A percentile compares a stretch with the other conserved stretches of the same genome.
These are phyloP conservation scores for Lophotriccus pileatus DNA, from an alignment of 2,797 vertebrate genomes.

Conservation along the genomic window DNA sequence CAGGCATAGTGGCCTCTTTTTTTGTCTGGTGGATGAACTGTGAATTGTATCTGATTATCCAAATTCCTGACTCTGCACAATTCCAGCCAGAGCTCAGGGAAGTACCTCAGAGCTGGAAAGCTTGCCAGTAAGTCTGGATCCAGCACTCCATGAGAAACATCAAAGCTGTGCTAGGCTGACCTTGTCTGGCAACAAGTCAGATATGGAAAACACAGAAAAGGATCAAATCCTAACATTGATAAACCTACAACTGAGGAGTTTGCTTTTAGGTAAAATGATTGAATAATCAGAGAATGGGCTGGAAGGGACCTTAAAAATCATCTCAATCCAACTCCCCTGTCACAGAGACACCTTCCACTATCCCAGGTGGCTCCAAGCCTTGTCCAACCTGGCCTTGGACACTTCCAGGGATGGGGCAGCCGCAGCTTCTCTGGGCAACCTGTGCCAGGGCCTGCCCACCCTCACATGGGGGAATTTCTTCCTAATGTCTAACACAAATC, in stretches of 20 bases:
- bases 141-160: not conserved
- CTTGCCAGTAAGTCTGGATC: not conserved
- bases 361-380: not conserved
- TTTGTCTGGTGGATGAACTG: not conserved
- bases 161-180: not conserved
- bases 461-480: not conserved
- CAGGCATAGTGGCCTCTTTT: rapidly evolving
- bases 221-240: not conserved
- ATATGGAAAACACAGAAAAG: not conserved
- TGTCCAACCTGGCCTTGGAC: rapidly evolving
- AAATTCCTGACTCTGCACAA: not conserved
- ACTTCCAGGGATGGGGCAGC: not conserved
- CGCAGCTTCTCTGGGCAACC: not conserved
- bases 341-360: rapidly evolving
- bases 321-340: rapidly evolving
- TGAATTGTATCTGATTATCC: rapidly evolving
- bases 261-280: not conserved
- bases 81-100: not conserved
- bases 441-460: not conserved
- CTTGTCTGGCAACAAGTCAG: not conserved
- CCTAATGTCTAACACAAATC: not conserved
- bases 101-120: not conserved
- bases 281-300: not conserved
- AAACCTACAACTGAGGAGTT: not conserved
- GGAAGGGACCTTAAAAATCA: not conserved